phyloP scores from a whole-genome alignment of 92 coral and sea anemone genomes.

The Phenganax subtilis region DNA sequence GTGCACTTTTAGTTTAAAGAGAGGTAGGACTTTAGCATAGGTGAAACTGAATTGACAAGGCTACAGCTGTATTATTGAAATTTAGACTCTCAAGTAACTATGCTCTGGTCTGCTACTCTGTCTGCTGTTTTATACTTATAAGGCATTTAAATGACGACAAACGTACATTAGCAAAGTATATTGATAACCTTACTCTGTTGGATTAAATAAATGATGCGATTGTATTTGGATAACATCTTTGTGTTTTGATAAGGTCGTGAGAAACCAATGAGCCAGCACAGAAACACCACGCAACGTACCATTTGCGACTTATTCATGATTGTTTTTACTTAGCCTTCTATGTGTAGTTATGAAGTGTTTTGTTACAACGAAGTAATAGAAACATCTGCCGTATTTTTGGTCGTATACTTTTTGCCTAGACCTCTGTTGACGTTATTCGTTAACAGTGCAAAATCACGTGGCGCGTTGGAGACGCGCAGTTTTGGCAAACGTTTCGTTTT shows the following conservation, averaged over 20 bases:
- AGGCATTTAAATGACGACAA: not conserved
- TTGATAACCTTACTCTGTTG: constrained; percentile 1
- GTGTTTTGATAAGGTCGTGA: constrained; percentile 9
- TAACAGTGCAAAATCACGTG: not conserved
- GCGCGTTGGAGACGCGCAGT: not conserved
- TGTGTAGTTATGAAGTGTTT: not conserved
- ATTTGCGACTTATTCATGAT: too few relatives aligned
- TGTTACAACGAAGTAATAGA: not conserved
- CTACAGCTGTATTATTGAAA: too few relatives aligned
- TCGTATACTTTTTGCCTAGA: not conserved
- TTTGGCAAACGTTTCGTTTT: not conserved
- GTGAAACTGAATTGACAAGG: too few relatives aligned
- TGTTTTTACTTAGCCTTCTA: too few relatives aligned
- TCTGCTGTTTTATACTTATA: not conserved
- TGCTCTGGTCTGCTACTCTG: not conserved
- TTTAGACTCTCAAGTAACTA: not conserved
- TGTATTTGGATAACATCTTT: constrained; percentile 3
- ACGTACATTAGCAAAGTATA: not conserved
- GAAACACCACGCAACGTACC: too few relatives aligned
- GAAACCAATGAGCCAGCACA: not conserved
- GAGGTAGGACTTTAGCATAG: too few relatives aligned
- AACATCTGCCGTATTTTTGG: constrained; percentile 15
- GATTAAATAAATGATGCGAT: constrained; percentile 15
- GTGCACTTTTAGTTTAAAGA: too few relatives aligned
- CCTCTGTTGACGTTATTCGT: not conserved